Percentiles rank a stretch among this genome's conserved stretches.
phyloP scores from a whole-genome alignment of 2,888 invertebrate genomes.

The Cetonia aurata region DNA sequence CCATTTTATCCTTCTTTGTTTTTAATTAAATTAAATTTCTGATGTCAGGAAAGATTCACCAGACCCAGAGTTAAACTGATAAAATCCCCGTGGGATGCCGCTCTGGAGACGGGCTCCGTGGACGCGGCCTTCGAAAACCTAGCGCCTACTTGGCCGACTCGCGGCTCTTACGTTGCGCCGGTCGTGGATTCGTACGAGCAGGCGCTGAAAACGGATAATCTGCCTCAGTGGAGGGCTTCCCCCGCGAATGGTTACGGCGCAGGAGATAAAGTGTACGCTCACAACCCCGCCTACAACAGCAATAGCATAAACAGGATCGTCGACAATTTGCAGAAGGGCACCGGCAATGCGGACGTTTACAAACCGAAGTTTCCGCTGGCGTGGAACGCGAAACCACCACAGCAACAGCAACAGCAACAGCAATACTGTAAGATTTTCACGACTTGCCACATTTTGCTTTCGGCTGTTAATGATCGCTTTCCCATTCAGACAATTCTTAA shows the following conservation, averaged over 20 bases:
- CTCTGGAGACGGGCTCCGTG: constrained; percentile 78
- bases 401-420: constrained; percentile 47
- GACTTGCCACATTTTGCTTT: constrained; percentile 30
- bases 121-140: constrained; percentile 76
- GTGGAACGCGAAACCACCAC: constrained; percentile 64
- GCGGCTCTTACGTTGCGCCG: constrained; percentile 62
- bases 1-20: too few relatives aligned
- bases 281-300: constrained; percentile 65
- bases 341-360: constrained; percentile 65
- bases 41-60: constrained; percentile 70
- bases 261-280: constrained; percentile 56
- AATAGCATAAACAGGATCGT: constrained; percentile 65
- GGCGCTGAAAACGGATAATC: constrained; percentile 59
- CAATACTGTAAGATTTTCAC: constrained; percentile 62
- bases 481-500: too few relatives aligned
- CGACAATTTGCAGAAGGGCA: constrained; percentile 64
- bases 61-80: constrained; percentile 72
- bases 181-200: constrained; percentile 64
- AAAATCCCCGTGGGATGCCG: constrained; percentile 80
- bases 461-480: too few relatives aligned
- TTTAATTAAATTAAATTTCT: constrained; percentile 5
- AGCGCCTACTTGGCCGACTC: constrained; percentile 61
- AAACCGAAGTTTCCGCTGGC: constrained; percentile 68
- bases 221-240: constrained; percentile 59
- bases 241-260: constrained; percentile 43